Conservation (phyloP, 2,797 vertebrate genomes). For the Rhinatrema bivittatum region DNA sequence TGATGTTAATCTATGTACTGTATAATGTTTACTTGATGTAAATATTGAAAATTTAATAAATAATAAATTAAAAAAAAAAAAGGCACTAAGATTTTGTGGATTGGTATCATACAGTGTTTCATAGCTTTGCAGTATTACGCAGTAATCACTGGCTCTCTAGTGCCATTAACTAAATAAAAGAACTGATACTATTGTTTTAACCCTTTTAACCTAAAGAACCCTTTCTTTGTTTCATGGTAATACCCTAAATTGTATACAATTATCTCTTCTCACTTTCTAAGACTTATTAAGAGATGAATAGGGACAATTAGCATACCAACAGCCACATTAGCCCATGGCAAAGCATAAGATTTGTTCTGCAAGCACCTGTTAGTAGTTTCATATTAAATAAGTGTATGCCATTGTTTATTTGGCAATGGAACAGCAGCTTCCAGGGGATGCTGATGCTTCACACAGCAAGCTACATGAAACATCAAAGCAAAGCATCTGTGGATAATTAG, state of each 20-base stretch:
- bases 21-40: no score
- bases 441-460: constrained; percentile 2
- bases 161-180: constrained; percentile 10
- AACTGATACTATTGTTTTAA: constrained; percentile 12
- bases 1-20: no score
- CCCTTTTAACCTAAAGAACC: constrained; percentile 11
- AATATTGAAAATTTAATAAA: no score
- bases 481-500: not conserved
- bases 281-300: constrained; percentile 39
- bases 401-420: constrained; percentile 24
- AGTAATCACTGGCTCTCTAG: not conserved
- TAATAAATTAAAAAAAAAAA: no score
- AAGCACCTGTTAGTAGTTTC: constrained; percentile 21
- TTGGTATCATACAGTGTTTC: no score
- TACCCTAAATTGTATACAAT: constrained; percentile 34
- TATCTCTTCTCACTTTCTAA: constrained; percentile 31
- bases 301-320: constrained; percentile 47
- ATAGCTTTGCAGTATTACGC: not conserved
- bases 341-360: constrained; percentile 17
- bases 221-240: constrained; percentile 20
- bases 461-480: not conserved
- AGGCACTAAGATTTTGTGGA: no score
- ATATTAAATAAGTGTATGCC: constrained; percentile 15
- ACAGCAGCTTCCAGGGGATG: not conserved
- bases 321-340: constrained; percentile 17